Percentiles rank a stretch among this genome's conserved stretches.
phyloP scores from a whole-genome alignment of 2,113 vertebrate species.

The Ciconia boyciana region DNA sequence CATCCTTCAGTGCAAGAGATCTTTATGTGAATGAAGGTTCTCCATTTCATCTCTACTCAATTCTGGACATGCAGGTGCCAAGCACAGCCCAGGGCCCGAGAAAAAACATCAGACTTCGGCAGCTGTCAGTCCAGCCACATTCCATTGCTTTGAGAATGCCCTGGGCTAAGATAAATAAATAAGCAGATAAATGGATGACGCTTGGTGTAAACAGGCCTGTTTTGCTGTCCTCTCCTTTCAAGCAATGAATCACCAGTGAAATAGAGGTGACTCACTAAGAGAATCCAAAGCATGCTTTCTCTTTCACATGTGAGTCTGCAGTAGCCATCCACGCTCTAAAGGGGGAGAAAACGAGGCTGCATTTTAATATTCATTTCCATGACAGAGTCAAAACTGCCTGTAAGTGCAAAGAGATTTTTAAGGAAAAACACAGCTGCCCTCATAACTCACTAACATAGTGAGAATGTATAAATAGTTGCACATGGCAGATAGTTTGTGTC shows the following conservation, averaged over 20 bases:
- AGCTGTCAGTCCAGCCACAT: neutral
- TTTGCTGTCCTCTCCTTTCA: neutral
- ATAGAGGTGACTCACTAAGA: neutral
- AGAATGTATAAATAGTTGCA: slow-evolving; percentile 44
- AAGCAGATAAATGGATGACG: neutral
- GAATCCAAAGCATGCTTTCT: neutral
- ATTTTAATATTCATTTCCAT: slow-evolving; percentile 14
- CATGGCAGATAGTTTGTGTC: slow-evolving; percentile 40
- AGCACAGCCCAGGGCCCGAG: neutral
- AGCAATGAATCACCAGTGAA: neutral
- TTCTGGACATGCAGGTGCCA: neutral
- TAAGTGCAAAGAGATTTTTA: slow-evolving; percentile 51
- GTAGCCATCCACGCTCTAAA: neutral
- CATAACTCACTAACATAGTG: neutral
- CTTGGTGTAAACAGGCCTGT: neutral
- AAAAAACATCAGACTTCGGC: neutral
- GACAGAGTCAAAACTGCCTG: slow-evolving; percentile 29
- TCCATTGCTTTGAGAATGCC: neutral
- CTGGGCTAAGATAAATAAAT: neutral
- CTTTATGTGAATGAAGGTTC: neutral
- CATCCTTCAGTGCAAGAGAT: neutral
- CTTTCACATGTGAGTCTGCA: neutral
- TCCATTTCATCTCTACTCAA: neutral
- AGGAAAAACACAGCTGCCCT: slow-evolving; percentile 30
- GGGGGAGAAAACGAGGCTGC: neutral